These are phyloP conservation scores for Aphelenchoides besseyi DNA, from an alignment of 1,140 invertebrate genomes.

Conservation along the genomic window DNA sequence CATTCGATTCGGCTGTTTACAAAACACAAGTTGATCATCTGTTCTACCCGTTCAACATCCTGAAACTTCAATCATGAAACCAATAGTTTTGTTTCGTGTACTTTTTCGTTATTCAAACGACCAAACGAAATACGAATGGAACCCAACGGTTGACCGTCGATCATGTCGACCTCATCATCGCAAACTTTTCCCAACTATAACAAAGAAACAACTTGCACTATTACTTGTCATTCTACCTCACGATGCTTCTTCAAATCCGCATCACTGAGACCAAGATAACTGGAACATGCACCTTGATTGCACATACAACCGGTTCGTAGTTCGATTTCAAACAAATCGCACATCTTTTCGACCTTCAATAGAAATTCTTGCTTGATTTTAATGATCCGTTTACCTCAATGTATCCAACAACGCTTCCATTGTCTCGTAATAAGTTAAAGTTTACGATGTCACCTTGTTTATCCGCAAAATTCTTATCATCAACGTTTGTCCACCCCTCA, in stretches of 20 bases:
- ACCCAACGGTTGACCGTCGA: constrained; percentile 85
- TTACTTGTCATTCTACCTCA: constrained; percentile 66
- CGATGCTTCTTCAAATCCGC: constrained; percentile 70
- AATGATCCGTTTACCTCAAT: constrained; percentile 71
- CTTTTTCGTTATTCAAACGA: constrained; percentile 76
- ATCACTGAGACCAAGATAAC: constrained; percentile 75
- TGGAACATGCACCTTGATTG: constrained; percentile 89
- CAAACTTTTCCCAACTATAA: constrained; percentile 80
- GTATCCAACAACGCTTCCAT: constrained; percentile 80
- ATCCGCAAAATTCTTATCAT: constrained; percentile 20
- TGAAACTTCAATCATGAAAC: constrained; percentile 19
- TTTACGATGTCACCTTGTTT: constrained; percentile 80
- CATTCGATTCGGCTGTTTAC: not conserved
- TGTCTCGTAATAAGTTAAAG: constrained; percentile 78
- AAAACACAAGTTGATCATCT: constrained; percentile 49
- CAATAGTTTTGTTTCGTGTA: constrained; percentile 68
- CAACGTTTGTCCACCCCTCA: constrained; percentile 63
- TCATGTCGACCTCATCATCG: constrained; percentile 80
- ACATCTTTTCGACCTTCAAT: constrained; percentile 79
- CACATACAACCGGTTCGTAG: constrained; percentile 91
- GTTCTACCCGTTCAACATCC: constrained; percentile 36
- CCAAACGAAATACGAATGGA: constrained; percentile 87
- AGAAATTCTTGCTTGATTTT: constrained; percentile 23
- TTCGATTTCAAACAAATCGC: constrained; percentile 78
- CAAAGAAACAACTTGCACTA: constrained; percentile 8